Percentiles rank a stretch among this genome's conserved stretches.
These are phyloP conservation scores for Atethmia centrago DNA, from an alignment of 2,888 invertebrate species.

Conservation along the genomic window DNA sequence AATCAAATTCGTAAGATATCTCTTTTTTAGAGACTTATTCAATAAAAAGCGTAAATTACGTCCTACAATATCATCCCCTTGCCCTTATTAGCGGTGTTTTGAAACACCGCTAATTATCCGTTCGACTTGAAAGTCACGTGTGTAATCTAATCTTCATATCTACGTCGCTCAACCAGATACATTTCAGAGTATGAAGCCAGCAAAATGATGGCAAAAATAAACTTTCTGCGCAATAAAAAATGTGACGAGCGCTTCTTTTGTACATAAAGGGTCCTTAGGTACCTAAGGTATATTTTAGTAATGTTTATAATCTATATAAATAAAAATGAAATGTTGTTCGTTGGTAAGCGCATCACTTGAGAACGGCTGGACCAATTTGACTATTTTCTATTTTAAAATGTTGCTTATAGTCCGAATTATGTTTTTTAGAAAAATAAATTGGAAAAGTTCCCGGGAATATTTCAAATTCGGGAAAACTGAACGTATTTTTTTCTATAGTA, in stretches of 20 bases:
- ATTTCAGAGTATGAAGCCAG: slow-evolving; percentile 45
- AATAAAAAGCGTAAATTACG: slow-evolving; percentile 28
- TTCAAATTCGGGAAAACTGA: too few species aligned
- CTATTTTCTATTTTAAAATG: too few species aligned
- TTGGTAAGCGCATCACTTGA: too few species aligned
- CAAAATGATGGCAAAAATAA: slow-evolving; percentile 52
- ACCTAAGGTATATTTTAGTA: neutral
- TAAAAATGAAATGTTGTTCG: neutral
- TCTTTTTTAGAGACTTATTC: slow-evolving; percentile 2
- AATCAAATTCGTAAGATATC: neutral
- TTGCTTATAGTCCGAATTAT: too few species aligned
- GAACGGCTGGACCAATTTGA: too few species aligned
- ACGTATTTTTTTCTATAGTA: too few species aligned
- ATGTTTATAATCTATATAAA: neutral
- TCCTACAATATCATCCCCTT: slow-evolving; percentile 37
- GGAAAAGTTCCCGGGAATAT: too few species aligned
- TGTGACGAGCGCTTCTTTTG: slow-evolving; percentile 24
- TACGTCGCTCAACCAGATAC: slow-evolving; percentile 55
- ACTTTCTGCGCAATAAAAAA: slow-evolving; percentile 39
- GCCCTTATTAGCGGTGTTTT: slow-evolving; percentile 49
- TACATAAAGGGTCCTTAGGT: slow-evolving; percentile 2
- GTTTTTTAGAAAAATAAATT: too few species aligned
- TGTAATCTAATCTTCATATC: slow-evolving; percentile 64
- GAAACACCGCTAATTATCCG: slow-evolving; percentile 53
- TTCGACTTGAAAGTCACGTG: slow-evolving; percentile 62